These are phyloP conservation scores for Arge pagana DNA, from an alignment of 2,888 invertebrate species.

Conservation along the genomic window DNA sequence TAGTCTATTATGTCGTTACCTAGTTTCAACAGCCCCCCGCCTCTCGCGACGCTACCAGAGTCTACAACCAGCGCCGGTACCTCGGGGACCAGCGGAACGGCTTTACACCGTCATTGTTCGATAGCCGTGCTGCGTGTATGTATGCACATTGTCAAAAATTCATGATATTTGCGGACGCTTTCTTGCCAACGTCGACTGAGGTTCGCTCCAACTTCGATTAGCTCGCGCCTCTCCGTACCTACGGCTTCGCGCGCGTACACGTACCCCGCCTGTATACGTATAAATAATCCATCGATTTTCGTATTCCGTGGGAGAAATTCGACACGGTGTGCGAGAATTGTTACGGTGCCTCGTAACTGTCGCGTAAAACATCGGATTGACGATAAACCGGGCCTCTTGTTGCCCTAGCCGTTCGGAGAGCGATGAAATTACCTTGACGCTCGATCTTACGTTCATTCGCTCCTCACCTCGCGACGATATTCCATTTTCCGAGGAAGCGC, in stretches of 20 bases:
- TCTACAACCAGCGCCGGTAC: background rate
- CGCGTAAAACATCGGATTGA: background rate
- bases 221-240: no score
- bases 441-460: background rate
- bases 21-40: slow-evolving; percentile 1
- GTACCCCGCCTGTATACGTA: background rate
- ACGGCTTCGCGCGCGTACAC: no score
- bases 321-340: background rate
- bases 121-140: background rate
- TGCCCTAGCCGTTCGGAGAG: background rate
- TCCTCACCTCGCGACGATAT: background rate
- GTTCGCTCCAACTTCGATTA: no score
- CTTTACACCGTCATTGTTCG: slow-evolving; percentile 2
- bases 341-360: background rate
- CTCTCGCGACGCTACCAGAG: background rate
- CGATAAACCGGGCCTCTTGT: background rate
- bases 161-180: slow-evolving; percentile 9
- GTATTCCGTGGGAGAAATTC: background rate
- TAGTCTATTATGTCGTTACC: slow-evolving; percentile 13
- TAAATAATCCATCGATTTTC: background rate
- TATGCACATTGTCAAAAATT: slow-evolving; percentile 11
- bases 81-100: background rate
- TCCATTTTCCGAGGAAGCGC: no score
- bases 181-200: background rate
- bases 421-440: no score